Base-by-base conservation (phyloP, 1,140 invertebrate genomes). In the Streblospio benedicti region DNA sequence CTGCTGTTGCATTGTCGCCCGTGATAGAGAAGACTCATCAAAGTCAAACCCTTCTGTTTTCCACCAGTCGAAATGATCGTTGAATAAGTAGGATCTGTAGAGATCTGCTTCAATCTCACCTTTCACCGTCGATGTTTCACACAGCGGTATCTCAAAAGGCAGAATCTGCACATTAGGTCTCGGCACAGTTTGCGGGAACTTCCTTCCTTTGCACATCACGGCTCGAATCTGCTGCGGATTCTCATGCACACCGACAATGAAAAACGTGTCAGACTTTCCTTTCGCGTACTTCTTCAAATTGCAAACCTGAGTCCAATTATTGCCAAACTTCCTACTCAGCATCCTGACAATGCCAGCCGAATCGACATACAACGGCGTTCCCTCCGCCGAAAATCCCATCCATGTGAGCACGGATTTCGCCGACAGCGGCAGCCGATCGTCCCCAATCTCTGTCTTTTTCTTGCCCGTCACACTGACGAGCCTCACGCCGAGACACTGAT, bases 151-250 rank as follows among this genome's bases (percentile, higher is more conserved):
- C 78, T 87, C 76, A 62, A 80, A 80, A 3, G 69, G 71, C 25
- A 80, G 64, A 70, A 92, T 85, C 28, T 83, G 81, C 0, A 92
- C 77, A 59, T 87, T 87, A 2, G 93, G 93, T 57, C 86, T 82
- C 1, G 93, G 93, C 47, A 86, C 84, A 0, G 91, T 91, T 12
- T 85, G 81, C 4, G 94, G 94, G 79, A 91, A 96, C 33, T 84
- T 82, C 23, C 85, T 82, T 20, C 91, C 93, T 75, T 91, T 90
- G 68, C 93, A 97, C 9, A 89, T 79, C 47, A 97, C 86, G 35
- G 86, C 89, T 20, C 87, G 82, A 2, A 92, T 81, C 52, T 84
- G 86, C 72, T 89, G 85, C 43, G 84, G 82, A 4, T 79, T 80
- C 77, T 96, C 92, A 59, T 82, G 85, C 0, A 91, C 71, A 0